phyloP scores from a whole-genome alignment of 2,888 invertebrate species.

The Megamerina dolium region DNA sequence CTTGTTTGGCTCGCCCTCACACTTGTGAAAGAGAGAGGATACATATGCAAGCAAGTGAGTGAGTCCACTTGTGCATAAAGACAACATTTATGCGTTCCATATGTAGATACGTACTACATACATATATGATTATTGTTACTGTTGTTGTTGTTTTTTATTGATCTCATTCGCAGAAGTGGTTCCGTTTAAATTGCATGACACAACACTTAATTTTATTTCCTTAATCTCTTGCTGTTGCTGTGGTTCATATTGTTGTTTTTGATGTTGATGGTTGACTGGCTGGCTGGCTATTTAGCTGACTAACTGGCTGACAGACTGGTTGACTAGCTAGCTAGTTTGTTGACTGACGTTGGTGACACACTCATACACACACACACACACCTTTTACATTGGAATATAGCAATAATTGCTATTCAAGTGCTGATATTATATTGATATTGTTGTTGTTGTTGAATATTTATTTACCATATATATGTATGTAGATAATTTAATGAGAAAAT shows the following conservation, averaged over 20 bases:
- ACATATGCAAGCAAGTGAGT: no score
- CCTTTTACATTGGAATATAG: constrained; percentile 2
- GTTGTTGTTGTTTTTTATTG: constrained; percentile 4
- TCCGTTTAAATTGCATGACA: constrained; percentile 25
- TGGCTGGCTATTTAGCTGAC: constrained; percentile 2
- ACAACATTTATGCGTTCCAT: constrained; percentile 6
- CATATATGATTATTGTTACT: not conserved
- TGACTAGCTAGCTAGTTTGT: no score
- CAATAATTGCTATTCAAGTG: no score
- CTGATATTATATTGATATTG: no score
- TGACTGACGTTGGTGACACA: no score
- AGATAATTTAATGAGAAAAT: no score
- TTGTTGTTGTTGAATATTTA: no score
- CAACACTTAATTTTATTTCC: constrained; percentile 22
- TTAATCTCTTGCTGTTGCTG: no score
- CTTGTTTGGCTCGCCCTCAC: constrained; percentile 19
- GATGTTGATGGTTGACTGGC: not conserved
- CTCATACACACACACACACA: not conserved
- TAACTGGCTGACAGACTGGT: no score
- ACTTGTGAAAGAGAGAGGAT: no score
- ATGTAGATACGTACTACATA: not conserved
- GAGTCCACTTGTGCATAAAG: constrained; percentile 10
- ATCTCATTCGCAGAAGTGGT: constrained; percentile 18
- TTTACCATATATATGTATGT: no score
- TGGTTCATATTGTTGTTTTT: constrained; percentile 1